phyloP scores from a whole-genome alignment of 2,113 vertebrate genomes.

The Zapus hudsonius region DNA sequence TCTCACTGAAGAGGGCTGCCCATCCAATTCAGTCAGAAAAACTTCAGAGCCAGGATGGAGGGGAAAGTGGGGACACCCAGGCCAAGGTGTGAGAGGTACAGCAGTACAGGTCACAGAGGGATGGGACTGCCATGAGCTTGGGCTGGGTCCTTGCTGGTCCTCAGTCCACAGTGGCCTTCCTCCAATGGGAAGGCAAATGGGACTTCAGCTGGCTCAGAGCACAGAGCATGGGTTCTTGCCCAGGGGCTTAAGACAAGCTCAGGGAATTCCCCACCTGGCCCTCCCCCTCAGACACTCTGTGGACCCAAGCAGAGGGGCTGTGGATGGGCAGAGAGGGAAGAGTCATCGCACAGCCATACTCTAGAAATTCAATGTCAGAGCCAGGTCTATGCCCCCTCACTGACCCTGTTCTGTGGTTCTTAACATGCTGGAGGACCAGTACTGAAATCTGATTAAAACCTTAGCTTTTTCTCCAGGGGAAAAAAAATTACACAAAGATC shows the following conservation, averaged over 20 bases:
- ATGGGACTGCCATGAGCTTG: too few relatives aligned
- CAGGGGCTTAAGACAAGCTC: background rate
- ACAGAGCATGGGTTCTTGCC: background rate
- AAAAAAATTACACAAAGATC: background rate
- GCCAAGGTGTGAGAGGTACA: background rate
- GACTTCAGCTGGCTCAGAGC: background rate
- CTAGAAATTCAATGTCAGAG: constrained; percentile 15
- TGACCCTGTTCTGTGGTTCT: background rate
- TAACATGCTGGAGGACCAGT: background rate
- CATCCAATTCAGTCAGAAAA: background rate
- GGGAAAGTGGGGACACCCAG: background rate
- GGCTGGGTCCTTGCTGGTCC: background rate
- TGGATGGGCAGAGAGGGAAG: background rate
- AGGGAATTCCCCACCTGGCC: background rate
- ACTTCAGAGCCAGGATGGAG: background rate
- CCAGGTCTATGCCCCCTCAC: background rate
- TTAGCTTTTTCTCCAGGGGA: background rate
- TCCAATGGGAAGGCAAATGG: background rate
- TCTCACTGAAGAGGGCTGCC: background rate
- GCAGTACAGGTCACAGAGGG: background rate
- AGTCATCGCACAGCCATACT: background rate
- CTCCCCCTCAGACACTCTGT: background rate
- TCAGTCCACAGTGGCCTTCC: background rate
- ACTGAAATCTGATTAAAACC: background rate
- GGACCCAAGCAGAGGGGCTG: background rate